Evolutionary conservation across 2,797 vertebrate species (phyloP), one percentile per base, ranked within the genome.

Genomic region (Eulemur albifrons): DNA sequence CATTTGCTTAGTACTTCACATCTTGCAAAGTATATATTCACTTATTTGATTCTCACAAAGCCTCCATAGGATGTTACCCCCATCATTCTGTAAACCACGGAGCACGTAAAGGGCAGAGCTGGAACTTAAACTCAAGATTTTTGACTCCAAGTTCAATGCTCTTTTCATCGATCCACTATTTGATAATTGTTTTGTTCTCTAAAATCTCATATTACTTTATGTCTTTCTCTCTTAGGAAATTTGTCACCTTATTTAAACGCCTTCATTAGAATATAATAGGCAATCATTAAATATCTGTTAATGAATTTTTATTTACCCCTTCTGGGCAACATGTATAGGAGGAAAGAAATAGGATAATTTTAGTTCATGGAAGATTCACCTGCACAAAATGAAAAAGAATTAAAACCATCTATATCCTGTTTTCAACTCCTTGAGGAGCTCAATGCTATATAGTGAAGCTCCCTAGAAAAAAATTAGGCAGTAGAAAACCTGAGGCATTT

Each of bases 391-490:
- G 20, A 50, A 93, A 90, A 93, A 57, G 17, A 76, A 84, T 63
- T 63, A 30, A 90, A 92, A 15, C 21, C 38, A 23, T 73, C 40
- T 32, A 3, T n/a, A 81, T 54, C n/a, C 25, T 57, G 32, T 72
- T 79, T 90, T 61, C 50, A 90, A 77, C 8, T 73, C 7, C 61
- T 1, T 45, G 27, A 82, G 85, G 43, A 94, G 32, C 4, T 70
- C 43, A 90, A 63, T 10, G 50, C 70, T 90, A 76, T 63, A 80
- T 7, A 79, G 7, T 79, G 25, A 88, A 90, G 27, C 0, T 21
- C 52, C 59, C 27, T 69, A 94, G 61, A 88, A 85, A n/a, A 94
- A 88, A 94, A 92, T 69, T 35, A 82, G n/a, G 59, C 21, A 57
- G 25, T 65, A 30, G 23, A 77, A 95, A 92, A 83, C 7, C 40